Percentiles rank a stretch among this genome's conserved stretches.
Conservation (phyloP, 2,113 vertebrate genomes). For the Maccullochella peelii region DNA sequence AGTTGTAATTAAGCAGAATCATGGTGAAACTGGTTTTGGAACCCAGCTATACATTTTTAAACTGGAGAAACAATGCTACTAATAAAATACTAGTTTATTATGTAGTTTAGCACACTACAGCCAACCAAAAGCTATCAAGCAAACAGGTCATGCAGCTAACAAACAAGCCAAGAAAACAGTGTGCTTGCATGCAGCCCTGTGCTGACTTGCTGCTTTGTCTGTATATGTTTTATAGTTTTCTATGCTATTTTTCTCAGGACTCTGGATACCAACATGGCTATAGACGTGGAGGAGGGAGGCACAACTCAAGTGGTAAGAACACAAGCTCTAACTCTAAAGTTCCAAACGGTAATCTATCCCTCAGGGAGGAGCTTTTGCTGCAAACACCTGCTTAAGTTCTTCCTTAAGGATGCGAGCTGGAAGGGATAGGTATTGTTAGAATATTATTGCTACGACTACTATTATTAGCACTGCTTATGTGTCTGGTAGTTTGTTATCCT, state of each 20-base stretch:
- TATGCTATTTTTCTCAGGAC: constrained; percentile 83
- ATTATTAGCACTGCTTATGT: not conserved
- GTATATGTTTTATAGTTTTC: not conserved
- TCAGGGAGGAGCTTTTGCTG: not conserved
- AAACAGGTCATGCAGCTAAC: not conserved
- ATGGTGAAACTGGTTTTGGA: not conserved
- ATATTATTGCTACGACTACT: no score
- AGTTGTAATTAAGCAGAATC: not conserved
- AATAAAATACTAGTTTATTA: not conserved
- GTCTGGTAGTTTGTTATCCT: no score
- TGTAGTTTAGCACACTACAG: not conserved
- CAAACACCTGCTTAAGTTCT: not conserved
- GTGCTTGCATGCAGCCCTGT: not conserved
- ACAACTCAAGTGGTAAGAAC: constrained; percentile 87
- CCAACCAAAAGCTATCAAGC: not conserved
- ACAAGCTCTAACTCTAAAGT: not conserved
- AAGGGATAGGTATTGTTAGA: not conserved
- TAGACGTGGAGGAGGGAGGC: constrained; percentile 85
- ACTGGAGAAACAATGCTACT: no score
- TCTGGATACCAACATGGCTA: constrained; percentile 88
- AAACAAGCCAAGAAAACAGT: not conserved
- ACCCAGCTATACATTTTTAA: not conserved
- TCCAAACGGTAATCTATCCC: not conserved
- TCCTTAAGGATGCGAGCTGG: not conserved
- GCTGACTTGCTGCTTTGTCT: not conserved